Evolutionary conservation across 2,113 vertebrate species (phyloP).

Genomic region (Danionella cerebrum): DNA sequence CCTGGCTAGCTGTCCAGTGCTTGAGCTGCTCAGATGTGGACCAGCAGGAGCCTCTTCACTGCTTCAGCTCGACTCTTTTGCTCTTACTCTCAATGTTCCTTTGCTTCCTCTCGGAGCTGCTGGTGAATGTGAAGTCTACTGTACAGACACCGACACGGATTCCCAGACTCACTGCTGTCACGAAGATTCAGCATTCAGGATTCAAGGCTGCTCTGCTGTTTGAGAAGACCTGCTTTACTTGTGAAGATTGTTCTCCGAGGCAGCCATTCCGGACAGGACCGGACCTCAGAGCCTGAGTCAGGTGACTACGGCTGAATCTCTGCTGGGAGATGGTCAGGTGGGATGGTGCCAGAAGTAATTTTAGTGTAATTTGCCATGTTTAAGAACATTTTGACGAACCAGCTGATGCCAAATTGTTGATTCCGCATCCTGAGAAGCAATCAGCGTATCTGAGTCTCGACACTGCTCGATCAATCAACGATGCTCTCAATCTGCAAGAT

Average conservation of each 20-base stretch:
- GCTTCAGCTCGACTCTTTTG: background rate
- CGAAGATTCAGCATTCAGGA: background rate
- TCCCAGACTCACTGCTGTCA: slow-evolving; percentile 13
- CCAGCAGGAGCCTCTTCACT: slow-evolving; percentile 31
- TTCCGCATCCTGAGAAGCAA: slow-evolving; percentile 16
- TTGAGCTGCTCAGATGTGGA: background rate
- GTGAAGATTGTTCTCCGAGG: slow-evolving; percentile 44
- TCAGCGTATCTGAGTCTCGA: slow-evolving; percentile 34
- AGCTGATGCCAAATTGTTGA: slow-evolving; percentile 30
- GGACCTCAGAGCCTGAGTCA: background rate
- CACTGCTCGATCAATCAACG: slow-evolving; percentile 52
- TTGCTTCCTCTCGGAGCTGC: slow-evolving; percentile 57
- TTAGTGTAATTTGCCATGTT: too few relatives aligned
- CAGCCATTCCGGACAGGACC: background rate
- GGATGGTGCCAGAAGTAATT: background rate
- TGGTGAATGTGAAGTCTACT: slow-evolving; percentile 90
- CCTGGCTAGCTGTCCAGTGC: slow-evolving; percentile 63
- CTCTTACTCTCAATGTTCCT: slow-evolving; percentile 42
- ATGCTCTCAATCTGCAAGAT: slow-evolving; percentile 52
- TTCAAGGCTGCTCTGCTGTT: slow-evolving; percentile 46
- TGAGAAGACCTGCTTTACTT: slow-evolving; percentile 35
- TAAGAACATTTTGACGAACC: background rate
- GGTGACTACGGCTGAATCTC: background rate
- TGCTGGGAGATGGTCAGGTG: background rate
- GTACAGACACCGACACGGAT: slow-evolving; percentile 58